phyloP scores from a whole-genome alignment of 2,113 vertebrate genomes.

The Xenopus tropicalis region UCB_Xtro_10.0 CM004443.2:14641501-14642000 shows the following conservation, averaged over 20 bases:
- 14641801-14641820: neutral
- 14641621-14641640: too few relatives aligned
- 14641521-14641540: too few relatives aligned
- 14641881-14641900: neutral
- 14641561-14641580: too few relatives aligned
- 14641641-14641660: too few relatives aligned
- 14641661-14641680: too few relatives aligned
- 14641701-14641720: too few relatives aligned
- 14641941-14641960: neutral
- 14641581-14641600: too few relatives aligned
- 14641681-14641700: too few relatives aligned
- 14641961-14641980: neutral
- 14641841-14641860: conserved; percentile 6
- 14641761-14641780: neutral
- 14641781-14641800: neutral
- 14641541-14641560: too few relatives aligned
- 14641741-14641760: neutral
- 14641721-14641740: neutral
- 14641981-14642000: too few relatives aligned
- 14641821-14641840: neutral
- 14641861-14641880: neutral
- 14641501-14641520: too few relatives aligned
- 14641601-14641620: too few relatives aligned
- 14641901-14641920: neutral
- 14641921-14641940: neutral